phyloP scores from a whole-genome alignment of 2,888 invertebrate species.

The Steromphala cineraria region DNA sequence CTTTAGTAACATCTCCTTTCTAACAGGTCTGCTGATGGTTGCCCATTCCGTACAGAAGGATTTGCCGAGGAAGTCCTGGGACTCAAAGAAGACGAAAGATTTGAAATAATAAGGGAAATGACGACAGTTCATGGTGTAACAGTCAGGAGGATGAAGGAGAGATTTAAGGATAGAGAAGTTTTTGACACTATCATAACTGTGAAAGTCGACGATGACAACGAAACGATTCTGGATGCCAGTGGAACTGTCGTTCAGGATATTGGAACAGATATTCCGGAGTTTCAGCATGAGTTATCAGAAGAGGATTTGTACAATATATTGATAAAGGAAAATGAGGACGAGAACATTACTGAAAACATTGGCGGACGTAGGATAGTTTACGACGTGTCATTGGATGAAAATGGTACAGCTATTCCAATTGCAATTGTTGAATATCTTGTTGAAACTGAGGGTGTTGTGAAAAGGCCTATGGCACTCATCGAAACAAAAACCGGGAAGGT shows the following conservation, averaged over 20 bases:
- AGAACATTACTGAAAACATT: neutral
- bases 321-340: neutral
- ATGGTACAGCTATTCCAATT: neutral
- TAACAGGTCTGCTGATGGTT: neutral
- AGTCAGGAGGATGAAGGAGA: conserved; percentile 19
- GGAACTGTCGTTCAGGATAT: conserved; percentile 28
- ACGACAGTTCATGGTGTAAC: conserved; percentile 24
- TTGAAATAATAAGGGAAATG: neutral
- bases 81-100: neutral
- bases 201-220: conserved; percentile 17
- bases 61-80: neutral
- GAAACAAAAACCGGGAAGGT: conserved; percentile 45
- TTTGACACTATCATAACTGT: conserved; percentile 28
- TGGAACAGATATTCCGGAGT: conserved; percentile 13
- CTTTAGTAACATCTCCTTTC: too few species aligned
- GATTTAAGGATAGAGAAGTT: conserved; percentile 5
- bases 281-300: neutral
- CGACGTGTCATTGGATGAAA: neutral
- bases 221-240: conserved; percentile 22
- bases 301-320: neutral
- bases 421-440: conserved; percentile 27
- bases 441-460: conserved; percentile 16
- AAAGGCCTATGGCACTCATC: conserved; percentile 44
- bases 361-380: neutral
- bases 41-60: neutral